phyloP scores from a whole-genome alignment of 2,888 invertebrate species.

The Metellina segmentata region DNA sequence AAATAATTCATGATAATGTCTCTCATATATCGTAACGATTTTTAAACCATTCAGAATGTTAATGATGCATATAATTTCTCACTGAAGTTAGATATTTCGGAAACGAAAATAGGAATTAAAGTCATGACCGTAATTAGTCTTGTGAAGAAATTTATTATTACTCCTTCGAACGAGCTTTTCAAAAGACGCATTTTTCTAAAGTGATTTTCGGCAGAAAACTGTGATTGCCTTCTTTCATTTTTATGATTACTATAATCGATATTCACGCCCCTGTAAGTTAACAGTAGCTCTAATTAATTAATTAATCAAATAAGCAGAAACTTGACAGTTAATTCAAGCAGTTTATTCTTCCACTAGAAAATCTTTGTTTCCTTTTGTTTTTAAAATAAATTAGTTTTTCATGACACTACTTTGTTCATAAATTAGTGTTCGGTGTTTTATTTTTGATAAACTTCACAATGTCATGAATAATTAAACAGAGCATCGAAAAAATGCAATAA shows the following conservation, averaged over 20 bases:
- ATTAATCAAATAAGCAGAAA: constrained; percentile 32
- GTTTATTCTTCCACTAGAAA: constrained; percentile 5
- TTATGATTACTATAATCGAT: constrained; percentile 5
- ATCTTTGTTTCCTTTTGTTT: background rate
- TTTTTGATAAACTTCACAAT: background rate
- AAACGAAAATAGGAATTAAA: background rate
- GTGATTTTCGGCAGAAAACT: background rate
- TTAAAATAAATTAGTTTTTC: background rate
- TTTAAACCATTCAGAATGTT: background rate
- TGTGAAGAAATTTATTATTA: background rate
- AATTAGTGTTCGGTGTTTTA: background rate
- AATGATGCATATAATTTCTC: background rate
- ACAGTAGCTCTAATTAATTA: constrained; percentile 8
- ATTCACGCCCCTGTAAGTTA: background rate
- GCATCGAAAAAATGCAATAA: background rate
- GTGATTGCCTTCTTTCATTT: background rate
- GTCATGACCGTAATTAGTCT: background rate
- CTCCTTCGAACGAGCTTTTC: background rate
- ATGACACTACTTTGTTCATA: background rate
- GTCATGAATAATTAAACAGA: background rate
- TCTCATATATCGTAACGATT: background rate
- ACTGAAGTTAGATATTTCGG: background rate
- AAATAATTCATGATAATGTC: background rate
- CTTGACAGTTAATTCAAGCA: constrained; percentile 23
- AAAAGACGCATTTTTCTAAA: background rate